Conservation (phyloP, 2,888 invertebrate species). For the Prostheceraeus crozeri region DNA sequence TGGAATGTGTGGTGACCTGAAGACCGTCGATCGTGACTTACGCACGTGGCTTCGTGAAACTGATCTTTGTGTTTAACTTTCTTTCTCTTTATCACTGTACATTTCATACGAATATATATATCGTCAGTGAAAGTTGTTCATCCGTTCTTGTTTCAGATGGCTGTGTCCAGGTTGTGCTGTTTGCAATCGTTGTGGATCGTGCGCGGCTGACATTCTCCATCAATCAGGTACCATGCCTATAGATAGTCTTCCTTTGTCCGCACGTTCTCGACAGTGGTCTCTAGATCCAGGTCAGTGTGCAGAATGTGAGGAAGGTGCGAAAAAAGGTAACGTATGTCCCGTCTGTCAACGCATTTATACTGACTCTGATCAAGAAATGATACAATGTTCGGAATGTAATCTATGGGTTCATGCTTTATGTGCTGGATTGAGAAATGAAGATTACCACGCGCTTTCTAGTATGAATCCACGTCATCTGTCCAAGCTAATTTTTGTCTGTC, state of each 20-base stretch:
- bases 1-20: too few relatives aligned
- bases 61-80: too few relatives aligned
- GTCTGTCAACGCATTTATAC: conserved; percentile 30
- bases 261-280: conserved; percentile 20
- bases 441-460: too few relatives aligned
- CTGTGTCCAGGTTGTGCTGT: conserved; percentile 32
- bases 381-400: conserved; percentile 28
- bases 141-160: conserved; percentile 11
- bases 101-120: too few relatives aligned
- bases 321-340: conserved; percentile 31
- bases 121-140: too few relatives aligned
- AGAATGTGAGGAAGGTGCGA: not conserved
- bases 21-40: too few relatives aligned
- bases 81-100: too few relatives aligned
- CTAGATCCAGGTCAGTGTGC: conserved; percentile 23
- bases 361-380: conserved; percentile 18
- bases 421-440: conserved; percentile 5
- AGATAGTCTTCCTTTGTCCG: too few relatives aligned
- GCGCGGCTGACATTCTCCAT: not conserved
- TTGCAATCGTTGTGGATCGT: conserved; percentile 29
- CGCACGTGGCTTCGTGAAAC: too few relatives aligned
- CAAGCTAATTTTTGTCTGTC: too few relatives aligned
- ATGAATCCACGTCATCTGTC: too few relatives aligned
- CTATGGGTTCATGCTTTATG: conserved; percentile 34
- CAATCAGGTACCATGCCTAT: too few relatives aligned